Conservation (phyloP, 2,113 vertebrate species). For the Oreochromis tanganicae region DNA sequence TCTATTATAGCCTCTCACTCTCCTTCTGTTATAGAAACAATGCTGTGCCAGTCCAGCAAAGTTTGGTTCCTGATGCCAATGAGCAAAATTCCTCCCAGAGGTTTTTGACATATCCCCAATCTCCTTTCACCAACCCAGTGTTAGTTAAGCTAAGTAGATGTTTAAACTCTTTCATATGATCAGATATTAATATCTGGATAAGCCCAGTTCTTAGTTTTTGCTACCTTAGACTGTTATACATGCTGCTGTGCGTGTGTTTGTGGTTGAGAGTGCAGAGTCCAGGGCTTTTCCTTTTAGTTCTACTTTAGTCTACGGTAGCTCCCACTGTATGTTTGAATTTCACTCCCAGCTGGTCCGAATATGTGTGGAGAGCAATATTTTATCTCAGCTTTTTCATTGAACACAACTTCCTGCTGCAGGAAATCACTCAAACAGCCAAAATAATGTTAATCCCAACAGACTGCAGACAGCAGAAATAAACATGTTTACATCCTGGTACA, state of each 20-base stretch:
- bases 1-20: neutral
- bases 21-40: neutral
- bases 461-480: neutral
- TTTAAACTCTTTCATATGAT: neutral
- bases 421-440: neutral
- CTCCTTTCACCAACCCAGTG: neutral
- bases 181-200: neutral
- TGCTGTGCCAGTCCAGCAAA: neutral
- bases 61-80: neutral
- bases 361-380: neutral
- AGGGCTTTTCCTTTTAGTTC: neutral
- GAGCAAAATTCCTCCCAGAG: neutral
- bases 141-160: rapidly evolving
- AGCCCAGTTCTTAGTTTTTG: neutral
- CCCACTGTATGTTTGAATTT: neutral
- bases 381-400: neutral
- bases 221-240: neutral
- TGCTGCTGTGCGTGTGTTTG: neutral
- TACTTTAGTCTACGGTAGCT: neutral
- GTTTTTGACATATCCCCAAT: neutral
- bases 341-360: neutral
- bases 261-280: neutral
- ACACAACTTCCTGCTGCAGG: neutral
- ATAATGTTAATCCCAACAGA: neutral
- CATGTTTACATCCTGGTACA: neutral